These are phyloP conservation scores for Drosophila paulistorum DNA, from an alignment of 1,140 invertebrate genomes.

Conservation along the genomic window DNA sequence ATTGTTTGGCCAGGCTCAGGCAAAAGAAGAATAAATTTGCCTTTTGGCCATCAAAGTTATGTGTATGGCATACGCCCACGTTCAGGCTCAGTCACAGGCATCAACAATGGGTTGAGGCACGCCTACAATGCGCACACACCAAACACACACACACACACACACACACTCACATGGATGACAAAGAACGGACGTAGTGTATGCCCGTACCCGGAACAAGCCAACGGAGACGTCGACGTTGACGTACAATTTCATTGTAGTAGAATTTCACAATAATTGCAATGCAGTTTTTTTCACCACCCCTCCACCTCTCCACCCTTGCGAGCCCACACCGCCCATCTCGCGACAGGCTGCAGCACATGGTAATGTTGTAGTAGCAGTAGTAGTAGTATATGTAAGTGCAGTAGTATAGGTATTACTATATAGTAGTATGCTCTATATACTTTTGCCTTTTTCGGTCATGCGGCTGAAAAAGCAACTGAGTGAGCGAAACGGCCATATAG, in stretches of 20 bases:
- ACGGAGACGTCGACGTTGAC: constrained; percentile 44
- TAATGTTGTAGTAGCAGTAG: not conserved
- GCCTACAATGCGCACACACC: constrained; percentile 34
- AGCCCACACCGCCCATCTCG: constrained; percentile 21
- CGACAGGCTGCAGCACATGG: not conserved
- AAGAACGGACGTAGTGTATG: constrained; percentile 38
- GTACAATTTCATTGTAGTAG: constrained; percentile 70
- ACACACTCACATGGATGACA: constrained; percentile 23
- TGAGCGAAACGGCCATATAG: constrained; percentile 10
- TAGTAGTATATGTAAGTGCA: constrained; percentile 11
- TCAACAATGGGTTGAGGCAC: constrained; percentile 57
- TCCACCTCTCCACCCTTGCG: constrained; percentile 15
- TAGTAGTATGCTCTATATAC: constrained; percentile 73
- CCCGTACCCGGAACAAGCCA: constrained; percentile 44
- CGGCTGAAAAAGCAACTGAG: constrained; percentile 29
- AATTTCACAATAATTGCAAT: constrained; percentile 78
- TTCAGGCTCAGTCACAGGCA: constrained; percentile 30
- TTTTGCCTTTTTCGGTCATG: constrained; percentile 66
- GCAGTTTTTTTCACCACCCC: constrained; percentile 44
- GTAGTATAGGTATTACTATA: constrained; percentile 53
- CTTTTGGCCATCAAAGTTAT: constrained; percentile 69
- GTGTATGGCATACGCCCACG: constrained; percentile 25
- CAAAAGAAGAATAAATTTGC: constrained; percentile 60
- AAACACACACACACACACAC: constrained; percentile 24
- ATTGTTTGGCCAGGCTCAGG: constrained; percentile 12